Evolutionary conservation across 2,797 vertebrate species (phyloP), one percentile per base, ranked within the genome.

Genomic region (Argyrosomus regius): DNA sequence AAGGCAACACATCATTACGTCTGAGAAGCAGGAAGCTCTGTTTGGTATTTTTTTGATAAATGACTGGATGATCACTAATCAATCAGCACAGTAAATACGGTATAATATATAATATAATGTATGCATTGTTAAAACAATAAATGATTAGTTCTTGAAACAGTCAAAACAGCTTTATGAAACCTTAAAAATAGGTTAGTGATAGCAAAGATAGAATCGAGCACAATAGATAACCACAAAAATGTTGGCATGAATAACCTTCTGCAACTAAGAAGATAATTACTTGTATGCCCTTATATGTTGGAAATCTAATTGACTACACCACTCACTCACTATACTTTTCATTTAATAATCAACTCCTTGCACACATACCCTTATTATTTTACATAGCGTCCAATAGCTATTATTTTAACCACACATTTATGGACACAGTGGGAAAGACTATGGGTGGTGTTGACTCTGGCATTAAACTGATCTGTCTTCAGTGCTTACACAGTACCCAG

Each of bases 391-490:
- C 41, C 28, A 77, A 77, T 35, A 26, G 53, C 28, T 24, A 56
- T 78, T 74, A 74, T 76, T 78, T 79, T 39, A 68, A 43, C 26
- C 43, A n/a, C 60, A 26, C 46, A 54, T 69, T n/a, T 71, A 49
- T 50, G 46, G 65, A 77, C 35, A 50, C 41, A 45, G 61, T 16
- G 61, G 45, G 61, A 81, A 74, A 64, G 54, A 82, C 70, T 60
- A 56, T 1, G 0, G 16, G 43, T 57, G 14, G 48, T 67, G 67
- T 72, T 78, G 57, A 78, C 72, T 73, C 54, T 52, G 7, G 59
- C 53, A 54, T 70, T 61, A 70, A 83, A 84, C 84, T 63, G 43
- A 77, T 67, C 82, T 45, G 66, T 65, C 78, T 67, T 11, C 54
- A 35, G 62, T 78, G 66, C 53, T 76, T 71, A 73, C 66, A 61